Percentiles rank a stretch among this genome's conserved stretches.
Evolutionary conservation across 2,797 vertebrate genomes (phyloP).

Genomic region (Phrynocephalus forsythii): DNA sequence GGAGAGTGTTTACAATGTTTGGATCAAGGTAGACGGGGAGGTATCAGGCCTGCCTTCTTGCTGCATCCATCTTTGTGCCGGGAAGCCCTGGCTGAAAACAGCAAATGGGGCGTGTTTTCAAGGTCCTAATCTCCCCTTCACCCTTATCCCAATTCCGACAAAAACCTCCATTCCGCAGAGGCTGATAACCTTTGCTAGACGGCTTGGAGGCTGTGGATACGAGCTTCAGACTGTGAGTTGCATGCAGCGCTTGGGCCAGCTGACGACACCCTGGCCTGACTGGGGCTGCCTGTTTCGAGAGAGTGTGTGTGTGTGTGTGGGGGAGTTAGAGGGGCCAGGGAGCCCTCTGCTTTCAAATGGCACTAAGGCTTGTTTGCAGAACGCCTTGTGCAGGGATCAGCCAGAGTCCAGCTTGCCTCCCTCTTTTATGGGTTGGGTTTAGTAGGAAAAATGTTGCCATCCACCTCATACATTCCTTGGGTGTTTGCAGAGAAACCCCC

Average conservation of each 20-base stretch:
- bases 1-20: too few species aligned
- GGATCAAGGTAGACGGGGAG: too few species aligned
- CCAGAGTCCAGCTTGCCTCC: accelerated
- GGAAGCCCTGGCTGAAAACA: background rate
- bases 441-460: too few species aligned
- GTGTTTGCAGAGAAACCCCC: background rate
- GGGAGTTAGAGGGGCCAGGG: too few species aligned
- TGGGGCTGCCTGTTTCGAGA: too few species aligned
- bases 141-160: background rate
- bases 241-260: background rate
- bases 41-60: too few species aligned
- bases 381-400: background rate
- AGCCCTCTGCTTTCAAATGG: too few species aligned
- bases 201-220: background rate
- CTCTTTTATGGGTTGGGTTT: background rate
- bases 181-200: too few species aligned
- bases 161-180: background rate
- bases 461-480: background rate
- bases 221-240: too few species aligned
- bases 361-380: background rate
- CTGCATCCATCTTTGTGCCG: background rate
- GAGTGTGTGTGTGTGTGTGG: too few species aligned
- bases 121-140: background rate
- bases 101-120: background rate
- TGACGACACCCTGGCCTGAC: background rate